Evolutionary conservation across 2,797 vertebrate species (phyloP).

Genomic region (Miichthys miiuy): DNA sequence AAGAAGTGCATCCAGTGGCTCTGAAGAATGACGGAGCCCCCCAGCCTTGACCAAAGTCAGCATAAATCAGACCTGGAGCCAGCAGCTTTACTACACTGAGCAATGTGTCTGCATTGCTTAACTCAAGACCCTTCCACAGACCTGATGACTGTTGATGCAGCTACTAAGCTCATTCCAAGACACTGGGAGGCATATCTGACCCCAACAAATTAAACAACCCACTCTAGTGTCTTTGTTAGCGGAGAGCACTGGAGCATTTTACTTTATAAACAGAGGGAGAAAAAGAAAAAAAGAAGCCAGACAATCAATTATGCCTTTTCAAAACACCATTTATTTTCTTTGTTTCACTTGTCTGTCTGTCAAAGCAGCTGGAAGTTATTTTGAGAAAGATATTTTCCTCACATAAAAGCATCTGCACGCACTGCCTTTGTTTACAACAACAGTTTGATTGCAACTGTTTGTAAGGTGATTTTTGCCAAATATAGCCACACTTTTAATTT

Average conservation of each 20-base stretch:
- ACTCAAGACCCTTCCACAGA: conserved; percentile 58
- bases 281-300: conserved; percentile 34
- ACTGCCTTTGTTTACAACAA: conserved; percentile 21
- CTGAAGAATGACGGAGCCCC: conserved; percentile 58
- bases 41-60: conserved; percentile 58
- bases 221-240: conserved; percentile 5
- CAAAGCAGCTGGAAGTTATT: conserved; percentile 36
- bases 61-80: conserved; percentile 73
- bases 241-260: conserved; percentile 24
- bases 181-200: conserved; percentile 51
- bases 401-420: conserved; percentile 21
- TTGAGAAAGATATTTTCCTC: conserved; percentile 19
- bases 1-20: conserved; percentile 49
- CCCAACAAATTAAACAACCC: conserved; percentile 46
- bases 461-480: conserved; percentile 33
- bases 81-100: conserved; percentile 47
- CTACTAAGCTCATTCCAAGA: conserved; percentile 66
- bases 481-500: conserved; percentile 48
- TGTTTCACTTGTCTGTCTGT: conserved; percentile 11
- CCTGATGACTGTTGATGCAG: conserved; percentile 36
- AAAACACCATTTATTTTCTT: background rate
- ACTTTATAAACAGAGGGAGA: conserved; percentile 33
- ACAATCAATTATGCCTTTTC: conserved; percentile 15
- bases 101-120: conserved; percentile 69
- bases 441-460: conserved; percentile 26